Evolutionary conservation across 2,113 vertebrate genomes (phyloP).

Genomic region (Lota lota): DNA sequence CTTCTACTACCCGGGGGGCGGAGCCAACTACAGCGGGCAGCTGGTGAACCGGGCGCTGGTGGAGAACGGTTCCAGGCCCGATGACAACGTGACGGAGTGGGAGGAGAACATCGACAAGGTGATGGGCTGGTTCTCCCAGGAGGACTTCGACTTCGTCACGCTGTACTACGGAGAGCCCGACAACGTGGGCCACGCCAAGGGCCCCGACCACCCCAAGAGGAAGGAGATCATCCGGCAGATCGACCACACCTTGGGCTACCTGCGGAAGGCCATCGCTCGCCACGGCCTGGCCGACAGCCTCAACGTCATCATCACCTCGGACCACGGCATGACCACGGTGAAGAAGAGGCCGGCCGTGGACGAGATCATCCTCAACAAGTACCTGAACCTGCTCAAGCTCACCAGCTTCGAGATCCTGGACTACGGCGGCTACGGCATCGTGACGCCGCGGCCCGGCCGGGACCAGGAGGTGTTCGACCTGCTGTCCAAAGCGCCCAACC

Average conservation of each 20-base stretch:
- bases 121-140: slow-evolving; percentile 78
- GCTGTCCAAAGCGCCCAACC: slow-evolving; percentile 70
- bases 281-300: slow-evolving; percentile 60
- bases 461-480: slow-evolving; percentile 69
- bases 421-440: slow-evolving; percentile 81
- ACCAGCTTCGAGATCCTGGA: slow-evolving; percentile 78
- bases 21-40: slow-evolving; percentile 74
- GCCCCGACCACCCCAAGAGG: slow-evolving; percentile 70
- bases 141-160: slow-evolving; percentile 79
- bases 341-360: slow-evolving; percentile 74
- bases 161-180: slow-evolving; percentile 84
- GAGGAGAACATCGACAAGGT: slow-evolving; percentile 74
- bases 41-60: slow-evolving; percentile 56
- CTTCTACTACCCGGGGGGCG: slow-evolving; percentile 76
- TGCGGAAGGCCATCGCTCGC: slow-evolving; percentile 61
- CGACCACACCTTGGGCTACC: slow-evolving; percentile 75
- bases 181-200: slow-evolving; percentile 64
- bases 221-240: slow-evolving; percentile 75
- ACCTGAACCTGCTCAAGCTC: slow-evolving; percentile 57
- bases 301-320: slow-evolving; percentile 81
- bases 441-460: slow-evolving; percentile 70
- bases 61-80: slow-evolving; percentile 46
- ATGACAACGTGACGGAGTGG: slow-evolving; percentile 81
- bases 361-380: slow-evolving; percentile 72
- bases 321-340: slow-evolving; percentile 83